phyloP scores from a whole-genome alignment of 2,113 vertebrate genomes.

The Calidris pugnax region DNA sequence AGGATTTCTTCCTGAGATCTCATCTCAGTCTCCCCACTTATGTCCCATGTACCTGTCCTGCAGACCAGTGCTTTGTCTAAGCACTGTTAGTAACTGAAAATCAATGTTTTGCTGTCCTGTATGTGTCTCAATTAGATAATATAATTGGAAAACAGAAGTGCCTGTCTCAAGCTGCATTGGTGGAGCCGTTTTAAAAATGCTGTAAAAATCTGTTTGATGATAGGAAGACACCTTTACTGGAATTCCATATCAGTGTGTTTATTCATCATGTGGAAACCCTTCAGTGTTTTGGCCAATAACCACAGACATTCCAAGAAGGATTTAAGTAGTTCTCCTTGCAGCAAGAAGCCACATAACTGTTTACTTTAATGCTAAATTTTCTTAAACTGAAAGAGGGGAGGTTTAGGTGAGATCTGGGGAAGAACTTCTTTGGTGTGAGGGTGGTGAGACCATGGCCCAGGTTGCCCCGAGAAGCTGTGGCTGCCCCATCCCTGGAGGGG shows the following conservation, averaged over 20 bases:
- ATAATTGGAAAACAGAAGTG: background rate
- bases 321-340: background rate
- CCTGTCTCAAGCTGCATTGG: background rate
- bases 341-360: background rate
- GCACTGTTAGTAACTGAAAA: background rate
- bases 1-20: no score
- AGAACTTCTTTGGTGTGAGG: background rate
- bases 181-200: background rate
- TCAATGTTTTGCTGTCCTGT: background rate
- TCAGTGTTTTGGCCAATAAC: background rate
- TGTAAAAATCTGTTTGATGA: background rate
- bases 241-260: rapidly evolving
- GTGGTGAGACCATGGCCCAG: background rate
- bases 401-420: background rate
- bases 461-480: background rate
- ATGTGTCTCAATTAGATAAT: background rate
- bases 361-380: background rate
- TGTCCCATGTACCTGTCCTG: background rate
- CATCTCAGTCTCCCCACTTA: no score
- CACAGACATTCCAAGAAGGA: background rate
- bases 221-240: background rate
- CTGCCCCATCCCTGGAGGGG: background rate
- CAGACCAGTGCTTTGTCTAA: background rate
- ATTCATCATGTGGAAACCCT: background rate
- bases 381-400: background rate